Conservation (phyloP, 2,113 vertebrate species). For the Tiliqua scincoides region DNA sequence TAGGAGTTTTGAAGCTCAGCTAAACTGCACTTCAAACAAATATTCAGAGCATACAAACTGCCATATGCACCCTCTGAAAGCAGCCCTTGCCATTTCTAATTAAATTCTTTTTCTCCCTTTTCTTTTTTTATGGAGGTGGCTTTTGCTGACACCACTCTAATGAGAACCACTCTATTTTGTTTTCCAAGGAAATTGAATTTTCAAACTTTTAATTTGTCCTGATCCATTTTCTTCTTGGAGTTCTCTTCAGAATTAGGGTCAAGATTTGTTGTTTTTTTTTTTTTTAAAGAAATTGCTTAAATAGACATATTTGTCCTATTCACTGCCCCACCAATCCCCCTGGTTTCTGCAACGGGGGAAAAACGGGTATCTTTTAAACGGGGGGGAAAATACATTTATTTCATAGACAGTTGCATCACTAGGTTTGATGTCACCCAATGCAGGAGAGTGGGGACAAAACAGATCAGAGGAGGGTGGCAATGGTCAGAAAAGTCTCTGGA, state of each 20-base stretch:
- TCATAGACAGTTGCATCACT: no score
- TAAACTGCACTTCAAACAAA: conserved; percentile 19
- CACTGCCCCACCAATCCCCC: not conserved
- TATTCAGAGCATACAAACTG: conserved; percentile 37
- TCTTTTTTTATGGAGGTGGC: conserved; percentile 24
- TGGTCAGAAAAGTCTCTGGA: no score
- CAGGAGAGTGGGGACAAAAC: no score
- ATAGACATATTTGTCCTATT: not conserved
- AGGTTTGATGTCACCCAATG: no score
- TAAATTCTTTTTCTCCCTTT: conserved; percentile 43
- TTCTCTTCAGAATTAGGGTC: conserved; percentile 5
- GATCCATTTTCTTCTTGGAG: conserved; percentile 17
- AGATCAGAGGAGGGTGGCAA: no score
- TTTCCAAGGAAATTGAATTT: conserved; percentile 50
- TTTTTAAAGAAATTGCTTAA: not conserved
- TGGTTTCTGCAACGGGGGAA: not conserved
- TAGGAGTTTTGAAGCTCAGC: not conserved
- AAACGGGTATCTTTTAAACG: not conserved
- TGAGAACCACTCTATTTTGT: conserved; percentile 29
- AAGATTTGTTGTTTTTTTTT: not conserved
- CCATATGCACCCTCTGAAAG: conserved; percentile 15
- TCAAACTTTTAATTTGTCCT: conserved; percentile 46
- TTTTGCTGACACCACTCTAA: conserved; percentile 44
- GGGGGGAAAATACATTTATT: not conserved
- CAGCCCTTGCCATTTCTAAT: conserved; percentile 43